A percentile compares a stretch with the other conserved stretches of the same genome.
Evolutionary conservation across 2,113 vertebrate species (phyloP).

Genomic region (Coptodon rendalli): DNA sequence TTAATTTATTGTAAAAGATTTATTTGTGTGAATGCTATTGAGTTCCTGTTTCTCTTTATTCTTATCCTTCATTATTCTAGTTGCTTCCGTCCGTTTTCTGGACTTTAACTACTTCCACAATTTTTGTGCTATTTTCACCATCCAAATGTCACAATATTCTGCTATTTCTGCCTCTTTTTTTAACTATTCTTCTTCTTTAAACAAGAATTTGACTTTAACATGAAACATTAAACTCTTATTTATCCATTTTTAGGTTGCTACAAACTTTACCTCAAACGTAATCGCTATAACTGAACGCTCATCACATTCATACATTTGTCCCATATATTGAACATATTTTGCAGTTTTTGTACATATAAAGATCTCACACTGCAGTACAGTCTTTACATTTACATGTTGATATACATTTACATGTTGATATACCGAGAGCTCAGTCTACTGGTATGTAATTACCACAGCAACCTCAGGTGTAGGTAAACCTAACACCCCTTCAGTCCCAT

Average conservation of each 20-base stretch:
- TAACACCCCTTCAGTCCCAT: background rate
- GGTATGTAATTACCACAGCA: background rate
- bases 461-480: background rate
- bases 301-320: background rate
- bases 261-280: background rate
- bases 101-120: background rate
- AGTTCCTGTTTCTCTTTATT: no score
- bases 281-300: background rate
- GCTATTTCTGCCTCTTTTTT: background rate
- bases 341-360: background rate
- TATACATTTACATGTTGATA: background rate
- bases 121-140: background rate
- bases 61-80: background rate
- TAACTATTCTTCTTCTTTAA: background rate
- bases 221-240: background rate
- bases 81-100: accelerated
- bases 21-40: background rate
- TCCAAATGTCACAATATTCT: background rate
- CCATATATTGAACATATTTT: no score
- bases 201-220: accelerated
- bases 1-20: background rate
- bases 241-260: background rate
- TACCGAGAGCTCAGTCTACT: background rate
- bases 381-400: background rate
- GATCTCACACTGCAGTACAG: background rate